Percentiles rank a stretch among this genome's conserved stretches.
phyloP scores from a whole-genome alignment of 2,113 vertebrate genomes.

The Antechinus stuartii region DNA sequence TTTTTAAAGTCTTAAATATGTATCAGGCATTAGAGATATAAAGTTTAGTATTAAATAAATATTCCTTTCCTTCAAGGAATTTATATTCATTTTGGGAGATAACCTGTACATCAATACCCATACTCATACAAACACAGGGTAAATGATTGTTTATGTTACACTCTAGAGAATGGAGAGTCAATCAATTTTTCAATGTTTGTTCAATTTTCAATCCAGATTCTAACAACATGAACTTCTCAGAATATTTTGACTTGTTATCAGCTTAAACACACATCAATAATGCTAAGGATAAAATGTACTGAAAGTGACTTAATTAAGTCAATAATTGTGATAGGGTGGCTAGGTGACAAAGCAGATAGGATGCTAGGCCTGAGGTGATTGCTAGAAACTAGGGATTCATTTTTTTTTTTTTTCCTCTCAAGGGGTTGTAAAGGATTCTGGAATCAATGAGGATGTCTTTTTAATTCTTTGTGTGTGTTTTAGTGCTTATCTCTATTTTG shows the following conservation, averaged over 20 bases:
- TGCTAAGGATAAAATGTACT: constrained; percentile 9
- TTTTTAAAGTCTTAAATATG: neutral
- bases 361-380: neutral
- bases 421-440: neutral
- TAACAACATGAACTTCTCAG: neutral
- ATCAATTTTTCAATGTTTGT: neutral
- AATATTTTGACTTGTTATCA: neutral
- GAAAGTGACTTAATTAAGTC: neutral
- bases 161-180: neutral
- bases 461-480: neutral
- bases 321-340: neutral
- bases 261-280: neutral
- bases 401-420: neutral
- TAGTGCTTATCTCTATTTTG: constrained; percentile 12
- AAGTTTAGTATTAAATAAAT: neutral
- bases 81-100: neutral
- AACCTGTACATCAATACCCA: no score
- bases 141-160: neutral
- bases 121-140: neutral
- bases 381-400: constrained; percentile 17
- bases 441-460: neutral
- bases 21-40: neutral
- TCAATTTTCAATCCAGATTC: neutral
- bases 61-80: neutral
- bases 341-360: neutral